These are phyloP conservation scores for cattle (Bos taurus) DNA, from an alignment of 2,113 vertebrate genomes.

Conservation along the genomic window ARS-UCD2.0 NC_037347.1:969501-970000, in stretches of 20 bases:
- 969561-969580: background rate
- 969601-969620: background rate
- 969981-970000: conserved; percentile 74
- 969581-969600: conserved; percentile 26
- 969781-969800: conserved; percentile 51
- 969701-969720: conserved; percentile 61
- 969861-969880: conserved; percentile 83
- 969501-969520: conserved; percentile 33
- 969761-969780: conserved; percentile 72
- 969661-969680: conserved; percentile 64
- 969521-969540: background rate
- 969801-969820: conserved; percentile 52
- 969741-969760: conserved; percentile 60
- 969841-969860: conserved; percentile 81
- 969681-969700: conserved; percentile 71
- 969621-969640: conserved; percentile 74
- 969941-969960: conserved; percentile 84
- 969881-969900: conserved; percentile 79
- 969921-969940: conserved; percentile 84
- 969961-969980: conserved; percentile 78
- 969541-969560: background rate
- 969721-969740: conserved; percentile 67
- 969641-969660: conserved; percentile 65
- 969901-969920: conserved; percentile 83
- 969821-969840: conserved; percentile 82